Evolutionary conservation across 2,113 vertebrate genomes (phyloP).

Genomic region (Petrocephalus zakoni): DNA sequence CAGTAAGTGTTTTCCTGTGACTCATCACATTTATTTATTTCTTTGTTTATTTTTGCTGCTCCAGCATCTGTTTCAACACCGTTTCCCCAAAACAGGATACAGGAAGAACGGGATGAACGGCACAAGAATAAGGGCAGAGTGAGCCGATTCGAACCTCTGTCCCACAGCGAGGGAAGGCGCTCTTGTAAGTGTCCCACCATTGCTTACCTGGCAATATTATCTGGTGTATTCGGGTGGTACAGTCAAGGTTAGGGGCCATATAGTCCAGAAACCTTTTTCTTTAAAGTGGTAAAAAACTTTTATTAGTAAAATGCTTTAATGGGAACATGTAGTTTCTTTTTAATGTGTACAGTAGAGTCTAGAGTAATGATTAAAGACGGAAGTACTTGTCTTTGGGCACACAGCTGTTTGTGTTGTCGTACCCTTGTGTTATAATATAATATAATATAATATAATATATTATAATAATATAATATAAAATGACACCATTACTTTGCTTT

Average conservation of each 20-base stretch:
- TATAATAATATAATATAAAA: no score
- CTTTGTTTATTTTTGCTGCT: neutral
- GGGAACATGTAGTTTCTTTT: neutral
- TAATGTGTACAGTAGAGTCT: neutral
- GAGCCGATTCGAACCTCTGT: conserved; percentile 92
- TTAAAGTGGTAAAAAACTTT: neutral
- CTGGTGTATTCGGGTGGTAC: neutral
- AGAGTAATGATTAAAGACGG: neutral
- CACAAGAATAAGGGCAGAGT: conserved; percentile 93
- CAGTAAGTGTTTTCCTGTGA: conserved; percentile 70
- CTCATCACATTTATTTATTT: no score
- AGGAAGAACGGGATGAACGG: conserved; percentile 92
- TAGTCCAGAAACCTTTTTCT: neutral
- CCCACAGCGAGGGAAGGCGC: conserved; percentile 78
- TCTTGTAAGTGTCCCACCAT: conserved; percentile 72
- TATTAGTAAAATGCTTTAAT: neutral
- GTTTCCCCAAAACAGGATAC: conserved; percentile 70
- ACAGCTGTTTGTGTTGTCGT: conserved; percentile 28
- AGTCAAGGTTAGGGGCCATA: neutral
- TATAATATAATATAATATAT: no score
- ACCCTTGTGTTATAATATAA: neutral
- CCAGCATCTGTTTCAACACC: conserved; percentile 1
- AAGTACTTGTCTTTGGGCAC: neutral
- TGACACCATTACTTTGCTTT: conserved; percentile 42
- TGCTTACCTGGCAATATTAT: neutral